Base-by-base conservation (phyloP, 2,888 invertebrate species). In the Drosophila neonasuta region DNA sequence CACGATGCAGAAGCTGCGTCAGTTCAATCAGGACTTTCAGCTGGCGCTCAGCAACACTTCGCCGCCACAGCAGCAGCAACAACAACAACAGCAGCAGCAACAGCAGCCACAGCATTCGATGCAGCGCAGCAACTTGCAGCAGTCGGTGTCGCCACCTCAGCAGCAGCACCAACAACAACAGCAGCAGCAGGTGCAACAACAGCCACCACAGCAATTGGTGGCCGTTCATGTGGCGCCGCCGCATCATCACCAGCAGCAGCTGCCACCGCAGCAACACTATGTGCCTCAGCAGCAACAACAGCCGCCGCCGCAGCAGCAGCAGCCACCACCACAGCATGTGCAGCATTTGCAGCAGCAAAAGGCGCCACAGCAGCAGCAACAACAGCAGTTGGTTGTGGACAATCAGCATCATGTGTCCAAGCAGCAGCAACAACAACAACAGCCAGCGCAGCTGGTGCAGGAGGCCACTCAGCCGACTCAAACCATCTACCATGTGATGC, bases 11-110 rank as follows among this genome's bases (percentile, higher is more conserved):
- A 96, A 96, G 65, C 90, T 97, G 59, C 94, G 96, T 74, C 95
- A 95, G 88, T 97, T 97, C 90, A 93, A 95, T 0, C 93, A 94
- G 81, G 96, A 96, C 77, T 97, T 96, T 91, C 95, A 96, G 91
- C 88, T 97, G 88, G 91, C 92, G 2, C 74, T 75, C 39, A 79
- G 77, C 52, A 85, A 86, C 11, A 74, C 89, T 71, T 88, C 91
- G 71, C 86, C 88, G 45, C 90, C 91, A 48, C 60, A 60, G 5
- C 87, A 80, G 56, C 88, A 87, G 17, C 87, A 86, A 44, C 81
- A 68, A 15, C 68, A 67, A 11, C 69, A 77, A 24, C 68, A 69
- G 11, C 69, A 76, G 10, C 85, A 80, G 58, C 69, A 76, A 9
- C 75, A 75, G 29, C 81, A 74, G 24, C 75, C 90, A 24, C 86